Base-by-base conservation (phyloP, 2,797 vertebrate genomes). In the Lutjanus argentimaculatus region DNA sequence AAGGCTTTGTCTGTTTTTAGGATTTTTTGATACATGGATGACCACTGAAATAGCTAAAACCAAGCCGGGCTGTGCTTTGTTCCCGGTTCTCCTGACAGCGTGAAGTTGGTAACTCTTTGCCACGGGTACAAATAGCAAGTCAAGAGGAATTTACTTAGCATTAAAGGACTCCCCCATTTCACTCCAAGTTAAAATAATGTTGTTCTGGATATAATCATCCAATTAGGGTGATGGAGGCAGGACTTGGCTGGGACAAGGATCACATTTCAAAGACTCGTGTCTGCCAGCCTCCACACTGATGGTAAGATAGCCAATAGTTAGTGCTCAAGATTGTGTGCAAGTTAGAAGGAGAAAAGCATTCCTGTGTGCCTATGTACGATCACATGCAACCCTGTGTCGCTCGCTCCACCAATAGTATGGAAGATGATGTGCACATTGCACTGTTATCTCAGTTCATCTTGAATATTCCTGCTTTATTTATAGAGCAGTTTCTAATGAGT, bases 201-300 rank as follows among this genome's bases (percentile, higher is more conserved):
- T 96, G 95, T 94, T 96, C 96, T 96, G 95, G 96, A 95, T 95
- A 94, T 94, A 96, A 96, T 96, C 95, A 96, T 95, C 93, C 94
- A 93, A 93, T 95, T 96, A 91, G 93, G 89, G 85, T 79, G 83
- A 92, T 92, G 62, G 90, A 89, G 95, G 95, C 93, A 93, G 94
- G 93, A 93, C 95, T 94, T 94, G 88, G 89, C 93, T 80, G 87
- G 92, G 91, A 95, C 88, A 91, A 79, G 91, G 93, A 95, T 97
- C 94, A 67, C 85, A 96, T 97, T 97, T 97, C 96, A 96, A 96
- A 97, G 96, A 93, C 90, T 92, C 74, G 82, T 90, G 95, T 94
- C 94, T 95, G 93, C 91, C 91, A 93, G 90, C 87, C 89, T 95
- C 85, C 80, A 89, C 78, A 84, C 91, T 91, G 92, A 95, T 93